Evolutionary conservation across 2,888 invertebrate genomes (phyloP), one percentile per base, ranked within the genome.

Genomic region (Stenurella melanura): DNA sequence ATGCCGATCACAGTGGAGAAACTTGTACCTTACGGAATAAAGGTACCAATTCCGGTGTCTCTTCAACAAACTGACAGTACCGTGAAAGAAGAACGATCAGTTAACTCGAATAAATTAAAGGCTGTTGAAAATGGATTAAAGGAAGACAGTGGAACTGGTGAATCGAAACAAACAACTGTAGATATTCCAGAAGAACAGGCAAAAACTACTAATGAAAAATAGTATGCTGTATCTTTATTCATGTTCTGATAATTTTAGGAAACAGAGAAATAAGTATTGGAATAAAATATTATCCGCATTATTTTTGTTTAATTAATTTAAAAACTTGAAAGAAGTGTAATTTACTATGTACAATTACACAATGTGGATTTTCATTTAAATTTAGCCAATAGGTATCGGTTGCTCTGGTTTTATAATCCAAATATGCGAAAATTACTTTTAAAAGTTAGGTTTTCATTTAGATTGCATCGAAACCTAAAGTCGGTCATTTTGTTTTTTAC

Each of bases 1-100:
- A 91, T 94, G 21, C 93, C 94, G 42, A 93, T 93, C 87, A 88
- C 88, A 34, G 90, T 91, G 11, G 91, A 91, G 83, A 90, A 91
- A 81, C 50, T 15, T 26, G 54, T 60, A 34, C 57, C 57, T n/a
- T 57, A 18, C 18, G 57, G 57, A 10, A 18, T 57, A 17, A 57
- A 57, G 18, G 11, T 57, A 18, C 18, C 57, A 34, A 63, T 63
- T 26, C 30, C 63, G 38, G 10, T 18, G 1, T 15, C n/a, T 6
- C 9, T 57, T 7, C 57, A 57, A 57, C 15, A 57, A 18, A 17
- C 17, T 57, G 17, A 57, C 9, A 11, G 17, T 57, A 18, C 57
- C 0, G 7, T 17, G 57, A 57, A 57, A 57, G 57, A 57, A 57
- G 57, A 57, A 9, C 17, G 57, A 18, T 17, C 57, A 17, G 57